Evolutionary conservation across 2,113 vertebrate genomes (phyloP), one percentile per base, ranked within the genome.

Genomic region (Pelecanus crispus): DNA sequence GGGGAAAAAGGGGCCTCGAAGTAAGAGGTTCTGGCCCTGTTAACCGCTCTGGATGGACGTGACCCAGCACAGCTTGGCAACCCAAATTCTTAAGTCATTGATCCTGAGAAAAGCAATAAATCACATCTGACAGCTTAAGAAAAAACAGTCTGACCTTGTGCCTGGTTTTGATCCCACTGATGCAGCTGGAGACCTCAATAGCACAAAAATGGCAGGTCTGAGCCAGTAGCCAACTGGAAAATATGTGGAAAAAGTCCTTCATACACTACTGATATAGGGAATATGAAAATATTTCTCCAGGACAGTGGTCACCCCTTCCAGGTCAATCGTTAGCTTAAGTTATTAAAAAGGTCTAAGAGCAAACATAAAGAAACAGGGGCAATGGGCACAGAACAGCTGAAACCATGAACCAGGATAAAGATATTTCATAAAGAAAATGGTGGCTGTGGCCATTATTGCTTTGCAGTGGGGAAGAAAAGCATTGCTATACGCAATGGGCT

Each of bases 91-190:
- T 40, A 49, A 89, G 88, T 91, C 92, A 82, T 80, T 95, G 96
- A 91, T 96, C 80, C 91, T 34, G 49, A 44, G 62, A 63, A 68
- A 80, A 79, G 91, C 83, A 91, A 95, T 94, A 95, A 97, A 94
- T 97, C 94, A 92, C 59, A n/a, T 86, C 44, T 94, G 92, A 89
- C 91, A 92, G 91, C 88, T 75, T 32, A 53, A 91, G 84, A 89
- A 75, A 93, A 84, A 63, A 25, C 70, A 50, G 42, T 12, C 53
- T 89, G 94, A 94, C 86, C 86, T 47, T 73, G 84, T 73, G 94
- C 50, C 65, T 83, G 58, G 3, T 87, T 88, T 87, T 50, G 88
- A 79, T 96, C 91, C 88, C 81, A 29, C 92, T 59, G 78, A 14
- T 87, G 78, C 89, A 92, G 91, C 95, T 80, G 91, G 82, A 91